These are phyloP conservation scores for Cosmopolites sordidus DNA, from an alignment of 2,888 invertebrate species.

Conservation along the genomic window DNA sequence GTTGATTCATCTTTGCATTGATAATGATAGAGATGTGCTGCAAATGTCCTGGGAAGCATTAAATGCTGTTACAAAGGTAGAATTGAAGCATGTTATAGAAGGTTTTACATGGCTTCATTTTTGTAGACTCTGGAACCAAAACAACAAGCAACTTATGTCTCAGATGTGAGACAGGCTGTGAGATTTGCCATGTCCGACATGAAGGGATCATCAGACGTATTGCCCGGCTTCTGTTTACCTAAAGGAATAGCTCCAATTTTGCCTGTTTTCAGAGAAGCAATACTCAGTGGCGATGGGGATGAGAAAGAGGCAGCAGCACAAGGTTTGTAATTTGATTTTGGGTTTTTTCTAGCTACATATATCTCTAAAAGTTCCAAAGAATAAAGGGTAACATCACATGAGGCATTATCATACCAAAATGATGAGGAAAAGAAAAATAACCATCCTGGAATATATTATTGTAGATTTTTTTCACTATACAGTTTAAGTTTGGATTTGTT, in stretches of 20 bases:
- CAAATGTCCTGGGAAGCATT: constrained; percentile 90
- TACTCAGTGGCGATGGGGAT: constrained; percentile 91
- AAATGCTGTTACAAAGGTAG: constrained; percentile 76
- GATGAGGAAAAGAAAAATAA: no score
- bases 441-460: background rate
- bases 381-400: no score
- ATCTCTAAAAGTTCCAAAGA: no score
- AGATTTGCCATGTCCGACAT: constrained; percentile 83
- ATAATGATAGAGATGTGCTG: constrained; percentile 73
- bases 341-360: background rate
- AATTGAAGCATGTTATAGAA: no score
- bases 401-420: no score
- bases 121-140: constrained; percentile 70
- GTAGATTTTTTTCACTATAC: background rate
- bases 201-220: constrained; percentile 63
- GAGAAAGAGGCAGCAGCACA: constrained; percentile 94
- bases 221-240: constrained; percentile 91
- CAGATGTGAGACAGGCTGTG: constrained; percentile 90
- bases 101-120: no score
- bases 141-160: constrained; percentile 80
- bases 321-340: constrained; percentile 62
- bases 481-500: no score
- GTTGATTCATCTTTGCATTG: constrained; percentile 79
- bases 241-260: constrained; percentile 88
- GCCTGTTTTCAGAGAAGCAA: constrained; percentile 93